Evolutionary conservation across 92 coral and sea anemone genomes (phyloP).

Genomic region (Phymanthus crucifer): DNA sequence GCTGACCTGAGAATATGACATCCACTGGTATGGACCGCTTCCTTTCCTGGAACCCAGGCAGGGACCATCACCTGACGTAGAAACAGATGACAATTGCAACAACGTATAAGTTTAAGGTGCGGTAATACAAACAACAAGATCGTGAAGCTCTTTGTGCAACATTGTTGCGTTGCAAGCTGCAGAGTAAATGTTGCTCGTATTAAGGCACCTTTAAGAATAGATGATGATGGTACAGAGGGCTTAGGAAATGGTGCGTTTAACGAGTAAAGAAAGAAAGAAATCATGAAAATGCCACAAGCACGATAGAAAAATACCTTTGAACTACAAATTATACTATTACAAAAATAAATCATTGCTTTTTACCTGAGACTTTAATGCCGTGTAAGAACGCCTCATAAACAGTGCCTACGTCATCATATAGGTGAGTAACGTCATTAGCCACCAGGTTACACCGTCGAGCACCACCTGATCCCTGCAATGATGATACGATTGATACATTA

Average conservation of each 20-base stretch:
- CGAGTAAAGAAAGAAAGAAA: too few species aligned
- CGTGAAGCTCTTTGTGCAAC: too few species aligned
- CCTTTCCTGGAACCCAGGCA: conserved; percentile 75
- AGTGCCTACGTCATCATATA: conserved; percentile 72
- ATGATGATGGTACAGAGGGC: too few species aligned
- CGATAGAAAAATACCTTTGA: too few species aligned
- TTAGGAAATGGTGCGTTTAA: too few species aligned
- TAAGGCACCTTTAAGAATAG: too few species aligned
- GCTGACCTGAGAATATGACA: conserved; percentile 77
- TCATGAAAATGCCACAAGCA: too few species aligned
- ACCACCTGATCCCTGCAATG: conserved; percentile 73
- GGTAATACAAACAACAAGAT: neutral
- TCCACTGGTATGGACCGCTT: conserved; percentile 68
- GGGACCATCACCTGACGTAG: conserved; percentile 70
- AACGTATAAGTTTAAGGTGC: neutral
- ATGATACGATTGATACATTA: neutral
- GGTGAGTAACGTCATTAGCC: conserved; percentile 49
- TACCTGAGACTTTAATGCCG: conserved; percentile 77
- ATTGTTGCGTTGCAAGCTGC: too few species aligned
- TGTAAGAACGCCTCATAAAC: conserved; percentile 86
- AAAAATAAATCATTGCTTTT: neutral
- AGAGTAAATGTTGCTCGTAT: too few species aligned
- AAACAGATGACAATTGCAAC: neutral
- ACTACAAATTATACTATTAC: neutral
- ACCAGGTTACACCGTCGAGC: conserved; percentile 73